phyloP scores from a whole-genome alignment of 2,888 invertebrate genomes.

The Caenorhabditis afra region DNA sequence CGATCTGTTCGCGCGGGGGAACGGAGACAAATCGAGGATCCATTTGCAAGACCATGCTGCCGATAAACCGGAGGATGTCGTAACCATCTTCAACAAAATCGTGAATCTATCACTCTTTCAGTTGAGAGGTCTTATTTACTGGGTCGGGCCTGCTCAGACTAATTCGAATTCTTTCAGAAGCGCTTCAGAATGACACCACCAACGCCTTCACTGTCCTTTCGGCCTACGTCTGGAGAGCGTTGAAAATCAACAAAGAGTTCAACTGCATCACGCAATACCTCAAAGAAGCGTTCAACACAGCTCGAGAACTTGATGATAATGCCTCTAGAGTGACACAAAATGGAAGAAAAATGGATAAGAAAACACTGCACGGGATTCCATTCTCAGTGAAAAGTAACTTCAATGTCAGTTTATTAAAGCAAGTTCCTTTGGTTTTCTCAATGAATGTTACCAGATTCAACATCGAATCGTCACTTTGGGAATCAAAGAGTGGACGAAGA shows the following conservation, averaged over 20 bases:
- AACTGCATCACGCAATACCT: conserved; percentile 77
- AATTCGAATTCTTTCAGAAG: too few relatives aligned
- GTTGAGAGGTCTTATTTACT: too few relatives aligned
- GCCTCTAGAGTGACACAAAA: conserved; percentile 27
- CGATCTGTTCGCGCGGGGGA: too few relatives aligned
- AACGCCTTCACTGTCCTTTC: conserved; percentile 72
- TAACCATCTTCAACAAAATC: too few relatives aligned
- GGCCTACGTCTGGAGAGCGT: conserved; percentile 75
- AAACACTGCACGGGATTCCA: conserved; percentile 78
- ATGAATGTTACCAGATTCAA: conserved; percentile 58
- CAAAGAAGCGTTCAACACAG: conserved; percentile 69
- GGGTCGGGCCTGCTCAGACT: too few relatives aligned
- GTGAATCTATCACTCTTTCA: too few relatives aligned
- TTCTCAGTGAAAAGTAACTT: conserved; percentile 80
- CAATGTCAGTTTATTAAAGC: conserved; percentile 42
- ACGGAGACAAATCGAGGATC: too few relatives aligned
- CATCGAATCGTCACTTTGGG: conserved; percentile 81
- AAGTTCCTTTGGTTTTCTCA: not conserved
- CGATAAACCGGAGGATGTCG: too few relatives aligned
- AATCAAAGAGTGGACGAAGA: conserved; percentile 70
- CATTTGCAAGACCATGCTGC: too few relatives aligned
- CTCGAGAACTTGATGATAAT: conserved; percentile 67
- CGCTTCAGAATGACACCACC: conserved; percentile 70
- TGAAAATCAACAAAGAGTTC: conserved; percentile 72
- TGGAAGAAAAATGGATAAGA: too few relatives aligned